Evolutionary conservation across 2,113 vertebrate genomes (phyloP).

Genomic region (Lampris megalopsis): DNA sequence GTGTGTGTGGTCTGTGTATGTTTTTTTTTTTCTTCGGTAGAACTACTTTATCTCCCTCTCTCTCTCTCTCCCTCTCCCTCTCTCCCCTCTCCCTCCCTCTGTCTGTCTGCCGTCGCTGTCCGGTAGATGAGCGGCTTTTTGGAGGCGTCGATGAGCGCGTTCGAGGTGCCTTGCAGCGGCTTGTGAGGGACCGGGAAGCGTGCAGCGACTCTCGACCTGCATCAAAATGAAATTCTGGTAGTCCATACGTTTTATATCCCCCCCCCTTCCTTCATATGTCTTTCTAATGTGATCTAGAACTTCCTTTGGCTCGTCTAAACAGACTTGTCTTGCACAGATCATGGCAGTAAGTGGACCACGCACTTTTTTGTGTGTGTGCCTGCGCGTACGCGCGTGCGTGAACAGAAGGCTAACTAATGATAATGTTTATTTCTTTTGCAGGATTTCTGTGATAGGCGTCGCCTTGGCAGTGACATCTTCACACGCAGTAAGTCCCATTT

Average conservation of each 20-base stretch:
- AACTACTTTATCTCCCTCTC: conserved; percentile 59
- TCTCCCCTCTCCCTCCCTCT: conserved; percentile 40
- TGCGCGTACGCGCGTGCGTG: too few species aligned
- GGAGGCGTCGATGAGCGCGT: conserved; percentile 76
- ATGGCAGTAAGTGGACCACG: neutral
- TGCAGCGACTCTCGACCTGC: conserved; percentile 39
- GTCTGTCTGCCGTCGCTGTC: conserved; percentile 23
- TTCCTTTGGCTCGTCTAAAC: neutral
- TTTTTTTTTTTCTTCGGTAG: conserved; percentile 1
- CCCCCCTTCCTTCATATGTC: too few species aligned
- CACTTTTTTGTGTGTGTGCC: too few species aligned
- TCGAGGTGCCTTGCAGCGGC: conserved; percentile 59
- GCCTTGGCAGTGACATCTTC: conserved; percentile 50
- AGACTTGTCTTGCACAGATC: neutral
- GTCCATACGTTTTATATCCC: neutral
- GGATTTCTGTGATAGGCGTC: conserved; percentile 61
- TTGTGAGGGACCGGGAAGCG: conserved; percentile 65
- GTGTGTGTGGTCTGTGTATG: too few species aligned
- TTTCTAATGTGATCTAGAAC: neutral
- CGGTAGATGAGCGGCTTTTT: conserved; percentile 67
- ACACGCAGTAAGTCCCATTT: conserved; percentile 79
- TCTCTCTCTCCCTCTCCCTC: conserved; percentile 35
- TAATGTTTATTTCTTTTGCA: conserved; percentile 46
- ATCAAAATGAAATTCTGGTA: conserved; percentile 78
- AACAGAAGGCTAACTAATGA: neutral